These are phyloP conservation scores for Microtus pennsylvanicus DNA, from an alignment of 2,113 vertebrate species.

Conservation along the genomic window DNA sequence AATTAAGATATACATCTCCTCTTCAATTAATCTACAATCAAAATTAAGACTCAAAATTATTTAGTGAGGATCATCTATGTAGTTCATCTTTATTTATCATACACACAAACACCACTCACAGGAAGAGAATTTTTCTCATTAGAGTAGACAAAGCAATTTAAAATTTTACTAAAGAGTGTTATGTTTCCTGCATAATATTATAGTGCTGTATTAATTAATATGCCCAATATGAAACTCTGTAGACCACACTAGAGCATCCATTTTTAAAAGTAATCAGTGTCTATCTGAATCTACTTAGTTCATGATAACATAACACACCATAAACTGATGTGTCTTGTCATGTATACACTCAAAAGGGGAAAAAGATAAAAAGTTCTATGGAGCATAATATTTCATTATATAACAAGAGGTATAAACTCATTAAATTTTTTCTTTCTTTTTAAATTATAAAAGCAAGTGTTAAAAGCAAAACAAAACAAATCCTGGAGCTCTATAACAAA, in stretches of 20 bases:
- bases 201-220: conserved; percentile 26
- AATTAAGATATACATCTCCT: background rate
- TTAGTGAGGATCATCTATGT: conserved; percentile 16
- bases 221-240: background rate
- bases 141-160: conserved; percentile 41
- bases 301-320: background rate
- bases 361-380: background rate
- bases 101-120: background rate
- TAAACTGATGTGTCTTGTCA: conserved; percentile 7
- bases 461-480: background rate
- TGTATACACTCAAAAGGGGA: background rate
- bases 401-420: background rate
- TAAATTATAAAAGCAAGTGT: background rate
- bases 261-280: conserved; percentile 50
- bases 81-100: background rate
- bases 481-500: background rate
- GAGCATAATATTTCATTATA: background rate
- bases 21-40: background rate
- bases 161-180: conserved; percentile 21
- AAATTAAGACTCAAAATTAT: conserved; percentile 41
- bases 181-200: conserved; percentile 29
- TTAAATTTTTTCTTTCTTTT: background rate
- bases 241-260: background rate
- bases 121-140: background rate
- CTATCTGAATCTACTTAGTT: conserved; percentile 34